These are phyloP conservation scores for Heliothis virescens DNA, from an alignment of 1,140 invertebrate species.

Conservation along the genomic window DNA sequence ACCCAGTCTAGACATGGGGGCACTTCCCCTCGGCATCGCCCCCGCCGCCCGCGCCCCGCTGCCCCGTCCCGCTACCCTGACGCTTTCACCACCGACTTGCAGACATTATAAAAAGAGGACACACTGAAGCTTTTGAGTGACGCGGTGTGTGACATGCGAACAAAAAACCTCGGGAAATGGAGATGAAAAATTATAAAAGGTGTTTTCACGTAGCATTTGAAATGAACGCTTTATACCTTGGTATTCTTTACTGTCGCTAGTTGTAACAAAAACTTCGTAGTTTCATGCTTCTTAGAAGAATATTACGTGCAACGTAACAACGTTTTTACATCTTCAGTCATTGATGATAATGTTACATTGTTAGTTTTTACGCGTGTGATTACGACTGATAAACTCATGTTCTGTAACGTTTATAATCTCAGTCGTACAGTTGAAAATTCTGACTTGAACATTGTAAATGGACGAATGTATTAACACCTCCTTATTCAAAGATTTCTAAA, in stretches of 20 bases:
- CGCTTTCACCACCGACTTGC: conserved; percentile 84
- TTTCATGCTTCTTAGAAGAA: neutral
- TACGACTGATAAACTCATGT: neutral
- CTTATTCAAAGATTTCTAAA: neutral
- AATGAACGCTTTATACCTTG: conserved; percentile 34
- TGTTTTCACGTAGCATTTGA: conserved; percentile 57
- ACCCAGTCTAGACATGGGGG: conserved; percentile 86
- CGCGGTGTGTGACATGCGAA: conserved; percentile 69
- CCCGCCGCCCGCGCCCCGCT: conserved; percentile 57
- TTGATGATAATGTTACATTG: neutral
- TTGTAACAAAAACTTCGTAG: conserved; percentile 15
- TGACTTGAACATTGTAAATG: no score
- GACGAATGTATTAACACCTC: no score
- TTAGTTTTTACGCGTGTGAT: neutral
- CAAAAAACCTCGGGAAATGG: conserved; percentile 66
- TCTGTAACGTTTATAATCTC: no score
- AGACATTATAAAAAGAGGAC: conserved; percentile 83
- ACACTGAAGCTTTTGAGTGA: conserved; percentile 76
- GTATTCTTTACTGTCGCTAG: conserved; percentile 7
- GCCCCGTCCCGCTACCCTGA: conserved; percentile 64
- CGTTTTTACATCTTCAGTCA: conserved; percentile 16
- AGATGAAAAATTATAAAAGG: conserved; percentile 65
- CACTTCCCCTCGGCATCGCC: conserved; percentile 72
- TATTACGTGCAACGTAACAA: neutral
- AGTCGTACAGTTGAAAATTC: no score